Conservation (phyloP, 2,888 invertebrate genomes). For the Dryocosmus kuriphilus region DNA sequence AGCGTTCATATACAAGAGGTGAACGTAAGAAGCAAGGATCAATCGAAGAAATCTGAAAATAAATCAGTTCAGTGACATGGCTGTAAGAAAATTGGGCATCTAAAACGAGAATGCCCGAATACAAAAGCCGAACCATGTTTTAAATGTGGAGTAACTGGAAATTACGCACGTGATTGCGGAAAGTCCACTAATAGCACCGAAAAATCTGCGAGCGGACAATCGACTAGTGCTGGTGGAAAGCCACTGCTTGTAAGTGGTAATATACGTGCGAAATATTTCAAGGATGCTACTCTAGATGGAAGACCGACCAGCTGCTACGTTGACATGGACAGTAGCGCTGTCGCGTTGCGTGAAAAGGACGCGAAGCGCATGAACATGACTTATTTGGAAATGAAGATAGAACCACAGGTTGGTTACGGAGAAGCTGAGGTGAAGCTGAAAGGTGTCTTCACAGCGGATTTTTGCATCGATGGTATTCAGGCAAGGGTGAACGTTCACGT, state of each 20-base stretch:
- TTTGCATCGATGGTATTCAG: too few species aligned
- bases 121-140: background rate
- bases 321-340: background rate
- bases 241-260: background rate
- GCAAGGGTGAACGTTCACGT: too few species aligned
- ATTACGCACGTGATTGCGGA: background rate
- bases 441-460: too few species aligned
- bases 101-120: background rate
- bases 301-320: too few species aligned
- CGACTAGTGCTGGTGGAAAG: background rate
- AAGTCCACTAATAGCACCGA: background rate
- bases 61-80: background rate
- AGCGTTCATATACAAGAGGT: too few species aligned
- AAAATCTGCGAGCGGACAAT: background rate
- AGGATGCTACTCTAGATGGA: too few species aligned
- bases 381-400: background rate
- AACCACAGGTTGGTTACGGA: background rate
- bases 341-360: background rate
- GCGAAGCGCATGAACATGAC: too few species aligned
- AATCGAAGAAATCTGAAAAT: background rate
- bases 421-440: background rate
- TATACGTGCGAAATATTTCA: too few species aligned
- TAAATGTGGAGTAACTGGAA: background rate
- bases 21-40: too few species aligned
- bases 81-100: background rate